Percentiles rank a stretch among this genome's conserved stretches.
Evolutionary conservation across 2,113 vertebrate species (phyloP).

Genomic region (Poeciliopsis turrubarensis): DNA sequence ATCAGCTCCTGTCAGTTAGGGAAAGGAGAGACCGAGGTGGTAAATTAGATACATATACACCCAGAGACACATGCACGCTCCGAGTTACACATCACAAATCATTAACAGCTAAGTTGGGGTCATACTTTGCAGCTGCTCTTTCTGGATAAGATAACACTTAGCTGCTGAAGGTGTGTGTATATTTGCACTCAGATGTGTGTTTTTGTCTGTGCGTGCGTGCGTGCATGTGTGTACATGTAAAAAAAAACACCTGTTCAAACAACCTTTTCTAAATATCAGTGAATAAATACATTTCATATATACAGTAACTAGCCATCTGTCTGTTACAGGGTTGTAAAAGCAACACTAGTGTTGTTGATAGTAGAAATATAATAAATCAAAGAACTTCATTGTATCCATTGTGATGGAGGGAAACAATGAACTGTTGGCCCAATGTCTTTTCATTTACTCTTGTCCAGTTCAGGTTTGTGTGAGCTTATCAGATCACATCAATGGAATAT

Average conservation of each 20-base stretch:
- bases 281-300: constrained; percentile 80
- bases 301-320: constrained; percentile 75
- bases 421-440: constrained; percentile 3
- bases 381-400: constrained; percentile 29
- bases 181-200: constrained; percentile 27
- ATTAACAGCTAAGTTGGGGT: constrained; percentile 77
- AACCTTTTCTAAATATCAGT: constrained; percentile 73
- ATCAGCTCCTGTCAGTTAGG: constrained; percentile 71
- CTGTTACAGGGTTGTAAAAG: constrained; percentile 61
- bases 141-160: constrained; percentile 82
- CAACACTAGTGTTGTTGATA: constrained; percentile 62
- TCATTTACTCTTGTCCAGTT: constrained; percentile 5
- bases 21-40: constrained; percentile 46
- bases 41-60: constrained; percentile 26
- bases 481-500: background rate
- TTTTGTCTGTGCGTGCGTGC: constrained; percentile 46
- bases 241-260: constrained; percentile 82
- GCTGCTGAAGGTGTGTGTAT: constrained; percentile 55
- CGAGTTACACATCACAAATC: constrained; percentile 62
- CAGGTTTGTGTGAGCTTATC: background rate
- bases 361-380: constrained; percentile 62
- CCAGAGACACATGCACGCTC: constrained; percentile 36
- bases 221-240: constrained; percentile 57
- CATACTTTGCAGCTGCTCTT: constrained; percentile 79
- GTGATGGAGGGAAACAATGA: constrained; percentile 16